A percentile compares a stretch with the other conserved stretches of the same genome.
These are phyloP conservation scores for Pluvialis apricaria DNA, from an alignment of 2,113 vertebrate genomes.

Conservation along the genomic window DNA sequence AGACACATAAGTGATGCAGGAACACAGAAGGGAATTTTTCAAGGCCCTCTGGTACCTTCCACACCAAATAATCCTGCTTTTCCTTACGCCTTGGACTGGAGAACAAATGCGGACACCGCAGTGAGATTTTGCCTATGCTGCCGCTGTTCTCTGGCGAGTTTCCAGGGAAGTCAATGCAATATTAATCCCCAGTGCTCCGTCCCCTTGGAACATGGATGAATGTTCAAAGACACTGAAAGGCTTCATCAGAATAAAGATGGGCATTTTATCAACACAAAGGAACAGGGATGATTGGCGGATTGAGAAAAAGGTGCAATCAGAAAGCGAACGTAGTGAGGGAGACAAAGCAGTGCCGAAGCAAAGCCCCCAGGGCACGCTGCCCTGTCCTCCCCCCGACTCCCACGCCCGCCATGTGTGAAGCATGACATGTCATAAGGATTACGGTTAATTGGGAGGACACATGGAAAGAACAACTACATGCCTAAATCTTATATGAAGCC, in stretches of 20 bases:
- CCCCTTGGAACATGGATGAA: neutral
- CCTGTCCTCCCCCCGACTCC: neutral
- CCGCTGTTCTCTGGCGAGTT: neutral
- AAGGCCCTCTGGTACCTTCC: neutral
- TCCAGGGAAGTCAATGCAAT: slow-evolving; percentile 3
- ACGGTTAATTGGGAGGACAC: neutral
- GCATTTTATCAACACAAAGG: neutral
- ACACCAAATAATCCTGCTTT: neutral
- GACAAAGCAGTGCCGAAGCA: neutral
- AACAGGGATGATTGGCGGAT: neutral
- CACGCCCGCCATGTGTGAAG: neutral
- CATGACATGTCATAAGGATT: neutral
- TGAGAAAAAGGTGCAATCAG: neutral
- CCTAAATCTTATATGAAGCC: neutral
- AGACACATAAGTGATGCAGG: neutral
- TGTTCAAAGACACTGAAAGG: neutral
- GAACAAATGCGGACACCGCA: neutral
- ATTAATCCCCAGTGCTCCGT: neutral
- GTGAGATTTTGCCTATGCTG: neutral
- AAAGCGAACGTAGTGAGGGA: accelerated
- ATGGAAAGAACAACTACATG: neutral
- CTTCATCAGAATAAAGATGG: slow-evolving; percentile 8
- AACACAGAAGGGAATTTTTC: neutral
- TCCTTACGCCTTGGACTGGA: neutral
- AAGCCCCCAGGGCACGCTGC: neutral